A percentile compares a stretch with the other conserved stretches of the same genome.
Conservation (phyloP, 2,797 vertebrate species). For the Petrocephalus schoutedeni region DNA sequence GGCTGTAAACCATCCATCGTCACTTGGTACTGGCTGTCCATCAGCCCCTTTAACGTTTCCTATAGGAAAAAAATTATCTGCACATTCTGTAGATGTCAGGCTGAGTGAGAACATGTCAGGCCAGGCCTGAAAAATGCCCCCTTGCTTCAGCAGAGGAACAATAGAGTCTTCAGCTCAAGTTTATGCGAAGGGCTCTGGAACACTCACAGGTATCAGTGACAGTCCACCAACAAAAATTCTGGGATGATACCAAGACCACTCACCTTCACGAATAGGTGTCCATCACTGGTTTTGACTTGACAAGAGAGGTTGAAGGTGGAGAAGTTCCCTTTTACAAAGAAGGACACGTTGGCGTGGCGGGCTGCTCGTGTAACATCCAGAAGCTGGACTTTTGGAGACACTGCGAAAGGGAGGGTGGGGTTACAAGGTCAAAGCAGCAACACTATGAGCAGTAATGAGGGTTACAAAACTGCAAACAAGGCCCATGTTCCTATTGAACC, state of each 20-base stretch:
- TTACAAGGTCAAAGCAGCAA: not conserved
- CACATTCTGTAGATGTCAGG: not conserved
- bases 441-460: not conserved
- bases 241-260: not conserved
- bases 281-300: not conserved
- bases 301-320: not conserved
- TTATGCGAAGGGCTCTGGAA: not conserved
- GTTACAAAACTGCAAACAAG: not conserved
- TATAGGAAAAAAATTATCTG: not conserved
- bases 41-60: not conserved
- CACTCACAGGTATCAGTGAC: not conserved
- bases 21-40: not conserved
- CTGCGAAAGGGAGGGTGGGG: not conserved
- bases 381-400: not conserved
- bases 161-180: not conserved
- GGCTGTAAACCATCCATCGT: not conserved
- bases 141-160: not conserved
- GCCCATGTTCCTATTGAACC: not conserved
- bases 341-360: not conserved
- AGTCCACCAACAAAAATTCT: not conserved
- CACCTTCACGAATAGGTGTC: not conserved
- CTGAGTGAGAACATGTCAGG: not conserved
- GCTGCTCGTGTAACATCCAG: not conserved
- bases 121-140: not conserved
- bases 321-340: not conserved